phyloP scores from a whole-genome alignment of 2,888 invertebrate genomes.

The Macaria notata region DNA sequence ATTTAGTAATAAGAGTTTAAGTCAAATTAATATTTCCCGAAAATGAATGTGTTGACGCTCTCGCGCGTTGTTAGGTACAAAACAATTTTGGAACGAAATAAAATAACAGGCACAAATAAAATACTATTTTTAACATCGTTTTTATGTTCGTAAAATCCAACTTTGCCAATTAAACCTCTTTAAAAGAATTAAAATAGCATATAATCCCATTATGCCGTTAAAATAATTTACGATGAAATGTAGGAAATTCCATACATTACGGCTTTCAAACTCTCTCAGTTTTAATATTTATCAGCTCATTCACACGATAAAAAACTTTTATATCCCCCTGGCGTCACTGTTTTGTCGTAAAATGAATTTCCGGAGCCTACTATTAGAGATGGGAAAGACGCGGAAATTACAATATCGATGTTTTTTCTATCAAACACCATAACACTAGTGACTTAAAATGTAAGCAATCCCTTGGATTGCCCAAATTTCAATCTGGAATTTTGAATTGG shows the following conservation, averaged over 20 bases:
- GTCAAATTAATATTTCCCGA: too few species aligned
- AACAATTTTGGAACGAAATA: too few species aligned
- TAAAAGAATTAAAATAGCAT: conserved; percentile 14
- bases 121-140: too few species aligned
- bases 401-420: background rate
- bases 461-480: too few species aligned
- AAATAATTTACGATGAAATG: conserved; percentile 19
- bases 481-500: too few species aligned
- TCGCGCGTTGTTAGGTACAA: too few species aligned
- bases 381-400: background rate
- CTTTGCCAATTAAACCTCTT: conserved; percentile 14
- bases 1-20: too few species aligned
- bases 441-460: too few species aligned
- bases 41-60: too few species aligned
- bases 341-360: conserved; percentile 25
- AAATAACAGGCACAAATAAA: too few species aligned
- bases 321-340: conserved; percentile 21
- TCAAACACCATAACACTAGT: too few species aligned
- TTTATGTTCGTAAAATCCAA: too few species aligned
- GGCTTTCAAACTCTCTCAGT: conserved; percentile 13
- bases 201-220: conserved; percentile 13
- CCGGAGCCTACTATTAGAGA: conserved; percentile 5
- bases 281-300: conserved; percentile 33
- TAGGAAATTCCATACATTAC: conserved; percentile 15
- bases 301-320: conserved; percentile 26